These are phyloP conservation scores for Drosophila neutralis DNA, from an alignment of 2,888 invertebrate species.

Conservation along the genomic window DNA sequence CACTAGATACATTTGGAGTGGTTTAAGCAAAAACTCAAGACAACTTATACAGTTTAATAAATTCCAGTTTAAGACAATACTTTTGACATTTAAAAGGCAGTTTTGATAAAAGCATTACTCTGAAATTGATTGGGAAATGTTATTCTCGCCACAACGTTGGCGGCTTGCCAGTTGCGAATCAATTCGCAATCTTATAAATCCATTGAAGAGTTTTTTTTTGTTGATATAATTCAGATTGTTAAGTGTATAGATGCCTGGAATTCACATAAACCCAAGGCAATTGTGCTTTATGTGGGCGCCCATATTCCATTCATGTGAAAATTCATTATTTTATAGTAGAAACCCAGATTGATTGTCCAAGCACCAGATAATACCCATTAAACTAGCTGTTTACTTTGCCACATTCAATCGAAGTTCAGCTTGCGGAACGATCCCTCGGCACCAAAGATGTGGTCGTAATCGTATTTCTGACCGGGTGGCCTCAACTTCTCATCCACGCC, in stretches of 20 bases:
- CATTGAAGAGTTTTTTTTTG: slow-evolving; percentile 32
- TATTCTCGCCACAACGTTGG: slow-evolving; percentile 23
- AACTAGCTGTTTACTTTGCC: background rate
- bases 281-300: slow-evolving; percentile 33
- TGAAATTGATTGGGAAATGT: background rate
- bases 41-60: background rate
- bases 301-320: slow-evolving; percentile 29
- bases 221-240: slow-evolving; percentile 17
- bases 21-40: background rate
- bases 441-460: slow-evolving; percentile 74
- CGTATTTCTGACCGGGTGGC: slow-evolving; percentile 56
- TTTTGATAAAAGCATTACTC: background rate
- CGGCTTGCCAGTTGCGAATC: slow-evolving; percentile 29
- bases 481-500: slow-evolving; percentile 72
- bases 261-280: slow-evolving; percentile 29
- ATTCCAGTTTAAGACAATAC: background rate
- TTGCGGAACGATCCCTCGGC: slow-evolving; percentile 78
- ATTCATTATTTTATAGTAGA: slow-evolving; percentile 12
- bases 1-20: slow-evolving; percentile 8
- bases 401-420: slow-evolving; percentile 66
- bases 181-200: slow-evolving; percentile 41
- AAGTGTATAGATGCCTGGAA: slow-evolving; percentile 24
- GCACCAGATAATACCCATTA: background rate
- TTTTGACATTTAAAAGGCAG: background rate
- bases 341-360: background rate